Base-by-base conservation (phyloP, 2,888 invertebrate species). In the Brachycybe producta region DNA sequence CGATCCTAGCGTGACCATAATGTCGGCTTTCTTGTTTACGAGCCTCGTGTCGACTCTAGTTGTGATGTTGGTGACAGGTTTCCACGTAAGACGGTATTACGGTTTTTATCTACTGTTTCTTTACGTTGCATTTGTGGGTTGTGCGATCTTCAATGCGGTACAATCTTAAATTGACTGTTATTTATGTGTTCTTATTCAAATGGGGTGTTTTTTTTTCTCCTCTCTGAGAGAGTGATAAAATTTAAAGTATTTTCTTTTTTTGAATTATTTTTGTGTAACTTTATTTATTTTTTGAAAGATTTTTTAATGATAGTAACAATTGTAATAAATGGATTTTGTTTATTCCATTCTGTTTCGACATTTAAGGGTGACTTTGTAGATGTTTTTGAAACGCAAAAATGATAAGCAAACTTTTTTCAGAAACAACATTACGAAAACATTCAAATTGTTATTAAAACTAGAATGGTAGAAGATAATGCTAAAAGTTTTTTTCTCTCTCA, bases 51-150 rank as follows among this genome's bases (percentile, higher is more conserved):
- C 61, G 3, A 69, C 73, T 1, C 56, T 73, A 17, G 54, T 71
- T 34, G 67, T 72, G 26, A 60, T 75, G 21, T 65, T 67, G n/a
- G 55, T 69, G 8, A 68, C 68, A 4, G 65, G 65, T 17, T 74
- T 74, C 58, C 55, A 62, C 4, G 70, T 71, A 48, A 63, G 70
- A 21, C 62, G 65, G n/a, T 63, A 64, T 2, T 73, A 73, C 56
- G 75, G 73, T 2, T 62, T 66, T 36, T 65, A 67, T 41, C 64
- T 76, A 23, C 63, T 70, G 27, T 58, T 62, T 3, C 52, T 75
- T 3, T 77, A 77, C 56, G 58, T 65, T 1, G 53, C 66, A 8
- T 76, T 75, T 57, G 60, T 76, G 13, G 50, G 70, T 8, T 13
- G 13, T 19, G 38, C 38, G 32, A 13, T 32, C 32, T 32, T 32